A percentile compares a stretch with the other conserved stretches of the same genome.
These are phyloP conservation scores for Ormia ochracea DNA, from an alignment of 2,888 invertebrate genomes.

Conservation along the genomic window DNA sequence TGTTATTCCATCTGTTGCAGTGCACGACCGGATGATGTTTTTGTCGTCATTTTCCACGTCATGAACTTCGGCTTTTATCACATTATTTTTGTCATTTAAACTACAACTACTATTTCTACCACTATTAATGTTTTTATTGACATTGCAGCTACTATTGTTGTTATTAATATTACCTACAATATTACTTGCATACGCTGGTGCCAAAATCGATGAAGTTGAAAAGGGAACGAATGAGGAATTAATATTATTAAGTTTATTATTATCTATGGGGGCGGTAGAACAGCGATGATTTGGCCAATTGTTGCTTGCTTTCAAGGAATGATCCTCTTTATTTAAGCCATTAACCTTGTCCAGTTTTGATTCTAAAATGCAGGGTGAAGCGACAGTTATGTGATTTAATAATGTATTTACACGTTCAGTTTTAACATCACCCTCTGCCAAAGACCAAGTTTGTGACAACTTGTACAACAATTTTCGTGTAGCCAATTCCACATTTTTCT, in stretches of 20 bases:
- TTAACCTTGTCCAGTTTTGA: conserved; percentile 69
- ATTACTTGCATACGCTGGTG: conserved; percentile 3
- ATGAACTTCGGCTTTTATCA: conserved; percentile 74
- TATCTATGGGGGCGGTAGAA: conserved; percentile 61
- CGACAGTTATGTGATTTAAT: conserved; percentile 49
- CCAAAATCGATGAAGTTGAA: conserved; percentile 34
- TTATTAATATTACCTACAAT: conserved; percentile 50
- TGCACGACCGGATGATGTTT: conserved; percentile 59
- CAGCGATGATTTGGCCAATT: conserved; percentile 64
- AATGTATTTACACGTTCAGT: conserved; percentile 55
- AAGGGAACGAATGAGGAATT: conserved; percentile 49
- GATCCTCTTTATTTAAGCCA: conserved; percentile 61
- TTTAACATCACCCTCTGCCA: conserved; percentile 28
- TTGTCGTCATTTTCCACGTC: conserved; percentile 60
- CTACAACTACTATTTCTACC: conserved; percentile 73
- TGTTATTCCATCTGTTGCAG: conserved; percentile 55
- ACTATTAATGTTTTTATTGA: conserved; percentile 66
- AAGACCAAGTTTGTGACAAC: conserved; percentile 67
- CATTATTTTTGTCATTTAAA: conserved; percentile 76
- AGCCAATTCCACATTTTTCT: conserved; percentile 64
- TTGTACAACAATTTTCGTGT: conserved; percentile 68
- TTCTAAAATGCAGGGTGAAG: conserved; percentile 60
- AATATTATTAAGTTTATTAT: conserved; percentile 69
- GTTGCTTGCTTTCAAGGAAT: not conserved
- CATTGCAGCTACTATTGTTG: conserved; percentile 65